Conservation (phyloP, 2,113 vertebrate genomes). For the Myrmophylax atrothorax region DNA sequence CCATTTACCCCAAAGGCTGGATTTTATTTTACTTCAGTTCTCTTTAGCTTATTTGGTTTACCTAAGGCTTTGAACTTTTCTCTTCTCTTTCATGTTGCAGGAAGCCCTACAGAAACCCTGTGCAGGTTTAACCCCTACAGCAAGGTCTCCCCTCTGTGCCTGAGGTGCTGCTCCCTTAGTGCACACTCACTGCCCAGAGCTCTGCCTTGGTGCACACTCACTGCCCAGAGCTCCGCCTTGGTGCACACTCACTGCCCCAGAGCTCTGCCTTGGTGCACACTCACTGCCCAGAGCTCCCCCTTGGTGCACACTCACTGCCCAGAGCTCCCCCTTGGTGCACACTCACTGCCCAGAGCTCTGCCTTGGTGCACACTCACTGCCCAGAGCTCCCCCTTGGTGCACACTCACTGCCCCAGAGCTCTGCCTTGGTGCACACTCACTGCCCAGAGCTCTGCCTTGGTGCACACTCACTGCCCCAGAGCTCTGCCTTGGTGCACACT, state of each 20-base stretch:
- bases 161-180: accelerated
- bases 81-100: background rate
- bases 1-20: background rate
- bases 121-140: background rate
- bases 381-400: no score
- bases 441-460: background rate
- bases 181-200: background rate
- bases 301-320: accelerated
- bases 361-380: no score
- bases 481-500: no score
- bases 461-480: no score
- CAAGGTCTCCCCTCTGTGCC: background rate
- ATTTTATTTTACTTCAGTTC: background rate
- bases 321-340: background rate
- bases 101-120: background rate
- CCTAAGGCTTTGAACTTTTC: background rate
- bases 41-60: background rate
- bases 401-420: no score
- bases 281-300: background rate
- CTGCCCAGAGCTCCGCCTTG: no score
- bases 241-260: no score
- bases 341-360: no score
- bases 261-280: no score
- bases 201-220: background rate
- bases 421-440: accelerated